phyloP scores from a whole-genome alignment of 2,797 vertebrate species.

The Cynopterus sphinx region DNA sequence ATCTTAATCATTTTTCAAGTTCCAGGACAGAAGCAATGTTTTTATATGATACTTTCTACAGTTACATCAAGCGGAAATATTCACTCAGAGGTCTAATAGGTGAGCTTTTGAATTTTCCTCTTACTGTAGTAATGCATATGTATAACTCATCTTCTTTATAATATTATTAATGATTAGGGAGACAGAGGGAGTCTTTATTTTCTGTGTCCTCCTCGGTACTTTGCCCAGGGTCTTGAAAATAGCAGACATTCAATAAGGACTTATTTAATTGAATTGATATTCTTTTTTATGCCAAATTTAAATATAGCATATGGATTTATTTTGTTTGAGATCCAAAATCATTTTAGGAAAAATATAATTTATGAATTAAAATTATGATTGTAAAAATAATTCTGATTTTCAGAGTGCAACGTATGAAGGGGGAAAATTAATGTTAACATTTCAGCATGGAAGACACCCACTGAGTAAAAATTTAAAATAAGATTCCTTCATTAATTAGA shows the following conservation, averaged over 20 bases:
- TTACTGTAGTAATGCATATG: background rate
- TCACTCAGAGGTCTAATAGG: background rate
- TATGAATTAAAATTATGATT: constrained; percentile 45
- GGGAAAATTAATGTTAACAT: constrained; percentile 26
- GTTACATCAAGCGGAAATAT: background rate
- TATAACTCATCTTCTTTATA: background rate
- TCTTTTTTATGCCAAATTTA: constrained; percentile 1
- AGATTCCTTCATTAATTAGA: constrained; percentile 41
- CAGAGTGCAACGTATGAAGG: background rate
- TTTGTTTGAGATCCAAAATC: constrained; percentile 35
- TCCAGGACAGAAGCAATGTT: background rate
- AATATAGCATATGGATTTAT: background rate
- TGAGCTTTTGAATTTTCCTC: background rate
- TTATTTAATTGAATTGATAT: constrained; percentile 19
- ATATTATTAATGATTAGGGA: background rate
- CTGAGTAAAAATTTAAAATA: constrained; percentile 44
- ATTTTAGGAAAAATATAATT: constrained; percentile 36
- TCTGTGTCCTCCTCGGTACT: background rate
- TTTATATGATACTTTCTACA: background rate
- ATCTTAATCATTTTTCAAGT: background rate
- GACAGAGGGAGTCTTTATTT: background rate
- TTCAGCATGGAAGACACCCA: constrained; percentile 23
- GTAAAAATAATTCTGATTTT: constrained; percentile 45
- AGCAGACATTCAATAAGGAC: background rate
- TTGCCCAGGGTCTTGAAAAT: background rate